Evolutionary conservation across 2,888 invertebrate genomes (phyloP).

Genomic region (Scrobipalpa costella): DNA sequence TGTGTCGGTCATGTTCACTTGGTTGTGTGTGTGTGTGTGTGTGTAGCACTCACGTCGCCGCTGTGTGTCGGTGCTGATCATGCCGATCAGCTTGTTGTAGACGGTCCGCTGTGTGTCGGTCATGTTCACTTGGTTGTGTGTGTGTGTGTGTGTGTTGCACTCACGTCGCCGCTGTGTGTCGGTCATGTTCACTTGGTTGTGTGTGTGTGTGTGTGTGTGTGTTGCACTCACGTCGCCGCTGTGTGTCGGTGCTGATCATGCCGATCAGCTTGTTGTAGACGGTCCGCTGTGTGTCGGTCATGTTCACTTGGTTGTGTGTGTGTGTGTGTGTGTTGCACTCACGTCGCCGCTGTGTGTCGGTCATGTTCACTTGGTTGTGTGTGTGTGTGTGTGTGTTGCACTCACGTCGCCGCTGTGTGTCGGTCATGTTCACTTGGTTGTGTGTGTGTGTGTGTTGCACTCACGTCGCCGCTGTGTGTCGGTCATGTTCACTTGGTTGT

Average conservation of each 20-base stretch:
- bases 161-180: constrained; percentile 11
- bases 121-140: constrained; percentile 56
- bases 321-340: neutral
- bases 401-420: neutral
- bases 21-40: constrained; percentile 45
- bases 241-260: constrained; percentile 37
- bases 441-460: too few relatives aligned
- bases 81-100: constrained; percentile 49
- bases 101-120: constrained; percentile 53
- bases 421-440: constrained; percentile 36
- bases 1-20: constrained; percentile 52
- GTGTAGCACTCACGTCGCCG: neutral
- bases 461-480: constrained; percentile 11
- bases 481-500: constrained; percentile 36
- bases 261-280: constrained; percentile 53
- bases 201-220: too few relatives aligned
- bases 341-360: constrained; percentile 15
- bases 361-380: constrained; percentile 35
- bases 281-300: constrained; percentile 54
- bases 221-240: neutral
- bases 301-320: constrained; percentile 51
- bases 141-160: too few relatives aligned
- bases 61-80: constrained; percentile 37
- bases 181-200: constrained; percentile 38
- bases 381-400: too few relatives aligned